Base-by-base conservation (phyloP, 1,140 invertebrate genomes). In the Charaxes varanes region DNA sequence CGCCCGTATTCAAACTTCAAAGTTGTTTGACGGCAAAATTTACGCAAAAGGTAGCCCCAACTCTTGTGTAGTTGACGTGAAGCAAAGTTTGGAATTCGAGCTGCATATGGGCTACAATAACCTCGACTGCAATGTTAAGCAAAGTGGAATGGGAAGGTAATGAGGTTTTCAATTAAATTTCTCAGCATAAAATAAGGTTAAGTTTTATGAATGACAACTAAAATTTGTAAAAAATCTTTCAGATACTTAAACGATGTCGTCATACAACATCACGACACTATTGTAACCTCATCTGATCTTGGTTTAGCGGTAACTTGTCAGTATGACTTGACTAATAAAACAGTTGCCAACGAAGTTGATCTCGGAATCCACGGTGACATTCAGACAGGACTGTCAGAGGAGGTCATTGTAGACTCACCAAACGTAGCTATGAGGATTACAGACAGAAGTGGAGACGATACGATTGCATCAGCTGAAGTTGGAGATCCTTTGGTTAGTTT, bases 391-490 rank as follows among this genome's bases (percentile, higher is more conserved):
- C 81, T 94, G 15, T 92, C 89, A 15, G 93, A 93, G 74, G 93
- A 93, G 82, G 93, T 92, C 11, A 91, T 94, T 52, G 95, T 97
- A 8, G 94, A 96, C 66, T 96, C 94, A 28, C 95, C 95, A 11
- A 96, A 96, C 79, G 94, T 97, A 17, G 92, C 94, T 2, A 97
- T 97, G 95, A 93, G 93, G 70, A 96, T 97, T 61, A 96, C 93
- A n/a, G 92, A 93, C 66, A 88, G 92, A 22, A 91, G 87, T 55
- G 92, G 92, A 30, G 92, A 89, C 66, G 92, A 93, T 31, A 91
- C 91, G 32, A 90, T 93, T 72, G 89, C 89, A n/a, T 90, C 91
- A 12, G 91, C 91, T 47, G 91, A 94, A 87, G 94, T 97, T 42
- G 94, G 94, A 53, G 95, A 97, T 84, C 94, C 94, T 1, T 79